A percentile compares a stretch with the other conserved stretches of the same genome.
Evolutionary conservation across 92 coral and sea anemone species (phyloP).

Genomic region (Porites cylindrica): DNA sequence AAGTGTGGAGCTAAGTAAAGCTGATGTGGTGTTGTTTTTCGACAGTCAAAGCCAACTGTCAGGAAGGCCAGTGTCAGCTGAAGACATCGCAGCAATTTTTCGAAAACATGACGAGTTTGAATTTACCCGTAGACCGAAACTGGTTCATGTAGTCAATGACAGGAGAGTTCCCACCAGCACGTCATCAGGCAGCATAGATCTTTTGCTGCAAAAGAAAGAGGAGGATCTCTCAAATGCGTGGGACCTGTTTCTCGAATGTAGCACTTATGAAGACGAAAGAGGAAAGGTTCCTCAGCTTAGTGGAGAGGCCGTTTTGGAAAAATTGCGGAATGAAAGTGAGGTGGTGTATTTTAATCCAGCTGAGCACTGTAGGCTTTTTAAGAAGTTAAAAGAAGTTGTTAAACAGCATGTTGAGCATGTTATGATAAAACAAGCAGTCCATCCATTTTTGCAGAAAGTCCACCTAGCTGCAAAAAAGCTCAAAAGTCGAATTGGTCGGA

Average conservation of each 20-base stretch:
- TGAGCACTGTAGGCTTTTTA: neutral
- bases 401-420: conserved; percentile 35
- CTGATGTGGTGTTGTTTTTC: conserved; percentile 60
- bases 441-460: conserved; percentile 37
- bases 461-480: conserved; percentile 22
- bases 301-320: conserved; percentile 47
- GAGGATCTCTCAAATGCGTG: neutral
- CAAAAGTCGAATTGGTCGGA: neutral
- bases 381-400: conserved; percentile 14
- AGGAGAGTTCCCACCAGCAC: neutral
- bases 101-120: conserved; percentile 48
- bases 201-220: neutral
- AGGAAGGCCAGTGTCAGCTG: conserved; percentile 63
- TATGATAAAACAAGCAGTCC: conserved; percentile 35
- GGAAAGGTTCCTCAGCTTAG: conserved; percentile 40
- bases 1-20: conserved; percentile 25
- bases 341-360: conserved; percentile 30
- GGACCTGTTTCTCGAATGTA: conserved; percentile 5
- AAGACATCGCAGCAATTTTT: conserved; percentile 57
- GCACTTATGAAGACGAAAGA: conserved; percentile 27
- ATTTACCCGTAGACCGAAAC: conserved; percentile 58
- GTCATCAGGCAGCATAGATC: neutral
- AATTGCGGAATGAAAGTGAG: conserved; percentile 29
- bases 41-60: conserved; percentile 28
- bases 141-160: conserved; percentile 57